Percentiles rank a stretch among this genome's conserved stretches.
Evolutionary conservation across 2,113 vertebrate genomes (phyloP).

Genomic region (Planiliza haematocheilus): DNA sequence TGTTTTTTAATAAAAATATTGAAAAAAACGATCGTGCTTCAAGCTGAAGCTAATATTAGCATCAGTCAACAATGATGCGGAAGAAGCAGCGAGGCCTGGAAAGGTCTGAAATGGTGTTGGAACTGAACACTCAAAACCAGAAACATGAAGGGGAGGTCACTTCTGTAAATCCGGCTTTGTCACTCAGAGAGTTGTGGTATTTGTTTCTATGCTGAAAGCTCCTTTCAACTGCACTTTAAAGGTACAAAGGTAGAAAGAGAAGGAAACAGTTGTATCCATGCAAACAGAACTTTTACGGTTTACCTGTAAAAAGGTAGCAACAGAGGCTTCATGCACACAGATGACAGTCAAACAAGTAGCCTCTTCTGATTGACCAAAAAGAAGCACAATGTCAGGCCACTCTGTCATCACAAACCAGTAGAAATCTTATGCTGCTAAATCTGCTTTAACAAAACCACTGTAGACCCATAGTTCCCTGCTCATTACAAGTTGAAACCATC

Average conservation of each 20-base stretch:
- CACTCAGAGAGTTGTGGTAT: neutral
- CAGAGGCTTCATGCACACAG: neutral
- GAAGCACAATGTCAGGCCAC: neutral
- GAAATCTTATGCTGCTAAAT: neutral
- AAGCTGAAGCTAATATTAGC: slow-evolving; percentile 52
- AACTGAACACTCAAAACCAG: neutral
- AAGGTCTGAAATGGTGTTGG: slow-evolving; percentile 1
- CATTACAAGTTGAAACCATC: neutral
- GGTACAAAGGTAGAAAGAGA: neutral
- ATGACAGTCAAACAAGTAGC: neutral
- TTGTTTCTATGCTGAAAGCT: neutral
- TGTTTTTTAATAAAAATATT: slow-evolving; percentile 18
- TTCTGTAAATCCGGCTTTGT: slow-evolving; percentile 18
- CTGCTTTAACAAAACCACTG: neutral
- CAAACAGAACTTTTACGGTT: slow-evolving; percentile 11
- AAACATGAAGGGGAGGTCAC: slow-evolving; percentile 15
- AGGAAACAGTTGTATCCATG: neutral
- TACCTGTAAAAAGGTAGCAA: neutral
- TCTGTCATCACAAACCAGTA: neutral
- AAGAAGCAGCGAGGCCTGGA: slow-evolving; percentile 16
- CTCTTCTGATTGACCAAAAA: neutral
- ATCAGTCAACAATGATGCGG: slow-evolving; percentile 22
- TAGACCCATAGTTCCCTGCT: too few species aligned
- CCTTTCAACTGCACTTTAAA: slow-evolving; percentile 9
- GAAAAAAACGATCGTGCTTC: slow-evolving; percentile 16